phyloP scores from a whole-genome alignment of 64 coral and sea anemone genomes.

The Orbicella faveolata region DNA sequence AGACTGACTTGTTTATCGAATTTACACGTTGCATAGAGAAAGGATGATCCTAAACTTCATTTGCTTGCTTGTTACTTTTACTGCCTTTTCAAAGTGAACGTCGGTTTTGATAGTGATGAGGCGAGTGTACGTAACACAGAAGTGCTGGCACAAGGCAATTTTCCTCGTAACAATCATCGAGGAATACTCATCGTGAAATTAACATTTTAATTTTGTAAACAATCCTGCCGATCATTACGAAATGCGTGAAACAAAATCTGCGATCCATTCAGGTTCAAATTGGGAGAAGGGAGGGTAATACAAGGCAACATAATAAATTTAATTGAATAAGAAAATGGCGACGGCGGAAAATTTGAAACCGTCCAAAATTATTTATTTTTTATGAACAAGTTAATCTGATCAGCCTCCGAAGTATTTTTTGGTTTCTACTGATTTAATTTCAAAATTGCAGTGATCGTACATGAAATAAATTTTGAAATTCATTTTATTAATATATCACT shows the following conservation, averaged over 20 bases:
- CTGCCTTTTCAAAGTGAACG: background rate
- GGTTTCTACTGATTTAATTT: background rate
- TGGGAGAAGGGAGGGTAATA: background rate
- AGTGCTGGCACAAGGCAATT: background rate
- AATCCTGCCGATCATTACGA: background rate
- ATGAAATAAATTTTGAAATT: too few relatives aligned
- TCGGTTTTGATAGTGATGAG: background rate
- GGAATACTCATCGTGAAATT: background rate
- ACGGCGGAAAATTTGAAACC: background rate
- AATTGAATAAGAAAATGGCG: background rate
- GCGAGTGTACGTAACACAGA: background rate
- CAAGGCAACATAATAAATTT: background rate
- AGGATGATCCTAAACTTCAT: background rate
- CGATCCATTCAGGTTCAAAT: background rate
- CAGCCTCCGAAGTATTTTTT: background rate
- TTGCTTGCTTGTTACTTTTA: background rate
- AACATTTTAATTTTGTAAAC: background rate
- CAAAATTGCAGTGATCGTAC: background rate
- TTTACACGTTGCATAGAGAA: background rate
- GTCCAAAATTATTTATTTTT: background rate
- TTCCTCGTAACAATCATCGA: background rate
- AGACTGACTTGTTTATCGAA: background rate
- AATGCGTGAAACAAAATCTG: background rate
- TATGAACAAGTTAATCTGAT: background rate
- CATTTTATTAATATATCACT: too few relatives aligned